These are phyloP conservation scores for Falco cherrug DNA, from an alignment of 2,797 vertebrate species.

Conservation along the genomic window DNA sequence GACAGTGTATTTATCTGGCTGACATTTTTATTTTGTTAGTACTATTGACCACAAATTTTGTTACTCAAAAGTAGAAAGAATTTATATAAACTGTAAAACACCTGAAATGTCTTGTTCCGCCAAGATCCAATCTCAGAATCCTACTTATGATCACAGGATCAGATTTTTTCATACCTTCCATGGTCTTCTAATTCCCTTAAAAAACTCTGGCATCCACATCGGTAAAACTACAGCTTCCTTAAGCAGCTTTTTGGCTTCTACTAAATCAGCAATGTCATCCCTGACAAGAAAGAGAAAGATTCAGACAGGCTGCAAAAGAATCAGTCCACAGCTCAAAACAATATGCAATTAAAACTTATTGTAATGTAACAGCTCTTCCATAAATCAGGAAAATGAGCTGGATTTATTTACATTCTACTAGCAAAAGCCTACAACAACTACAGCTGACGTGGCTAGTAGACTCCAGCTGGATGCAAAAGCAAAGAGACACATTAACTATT, in stretches of 20 bases:
- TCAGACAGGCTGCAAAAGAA: background rate
- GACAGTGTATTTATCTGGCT: background rate
- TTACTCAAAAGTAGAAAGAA: background rate
- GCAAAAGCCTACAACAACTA: background rate
- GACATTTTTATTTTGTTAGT: background rate
- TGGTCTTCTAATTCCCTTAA: conserved; percentile 94
- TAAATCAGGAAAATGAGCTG: background rate
- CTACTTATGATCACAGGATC: background rate
- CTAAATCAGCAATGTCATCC: conserved; percentile 95
- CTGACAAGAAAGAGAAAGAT: conserved; percentile 68
- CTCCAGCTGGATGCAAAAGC: background rate
- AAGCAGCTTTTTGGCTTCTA: conserved; percentile 93
- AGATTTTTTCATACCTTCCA: conserved; percentile 88
- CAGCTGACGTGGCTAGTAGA: background rate
- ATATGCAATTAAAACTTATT: background rate
- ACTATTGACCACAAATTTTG: background rate
- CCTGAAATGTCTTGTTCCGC: background rate
- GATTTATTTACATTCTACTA: background rate
- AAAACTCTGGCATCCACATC: conserved; percentile 99
- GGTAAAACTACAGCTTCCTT: conserved; percentile 96
- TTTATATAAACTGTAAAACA: background rate
- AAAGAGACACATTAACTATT: background rate
- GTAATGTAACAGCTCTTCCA: rapidly evolving
- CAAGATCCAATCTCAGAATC: conserved; percentile 8
- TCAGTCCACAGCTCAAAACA: background rate